Evolutionary conservation across 2,113 vertebrate genomes (phyloP).

Genomic region (Desmodus rotundus): DNA sequence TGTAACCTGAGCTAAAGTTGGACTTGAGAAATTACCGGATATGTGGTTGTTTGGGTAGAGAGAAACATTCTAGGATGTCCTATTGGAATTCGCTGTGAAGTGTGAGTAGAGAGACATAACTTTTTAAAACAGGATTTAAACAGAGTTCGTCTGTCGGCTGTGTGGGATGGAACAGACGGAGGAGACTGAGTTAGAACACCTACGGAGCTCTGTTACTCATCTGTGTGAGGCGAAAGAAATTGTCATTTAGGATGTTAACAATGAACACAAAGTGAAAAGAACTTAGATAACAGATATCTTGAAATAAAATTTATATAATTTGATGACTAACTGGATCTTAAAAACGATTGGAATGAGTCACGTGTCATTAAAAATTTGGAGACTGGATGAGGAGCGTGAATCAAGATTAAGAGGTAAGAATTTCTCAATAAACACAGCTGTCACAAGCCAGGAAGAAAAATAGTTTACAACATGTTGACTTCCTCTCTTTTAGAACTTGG

Average conservation of each 20-base stretch:
- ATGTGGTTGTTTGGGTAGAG: not conserved
- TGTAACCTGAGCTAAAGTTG: not conserved
- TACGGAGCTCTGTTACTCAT: not conserved
- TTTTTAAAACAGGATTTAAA: not conserved
- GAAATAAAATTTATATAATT: not conserved
- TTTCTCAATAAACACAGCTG: not conserved
- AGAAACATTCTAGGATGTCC: not conserved
- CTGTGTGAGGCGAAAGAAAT: not conserved
- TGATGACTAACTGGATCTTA: not conserved
- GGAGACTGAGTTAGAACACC: not conserved
- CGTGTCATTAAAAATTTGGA: not conserved
- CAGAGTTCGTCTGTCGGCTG: not conserved
- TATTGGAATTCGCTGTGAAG: not conserved
- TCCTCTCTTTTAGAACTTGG: not conserved
- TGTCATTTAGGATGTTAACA: not conserved
- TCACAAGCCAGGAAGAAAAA: not conserved
- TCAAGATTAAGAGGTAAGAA: not conserved
- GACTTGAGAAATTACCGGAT: not conserved
- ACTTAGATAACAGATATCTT: not conserved
- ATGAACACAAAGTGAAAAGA: conserved; percentile 22
- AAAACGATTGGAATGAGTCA: not conserved
- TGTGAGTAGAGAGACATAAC: not conserved
- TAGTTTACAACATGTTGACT: not conserved
- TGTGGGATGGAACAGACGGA: not conserved
- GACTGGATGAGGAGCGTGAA: not conserved